Conservation (phyloP, 2,888 invertebrate species). For the Nebria salina region DNA sequence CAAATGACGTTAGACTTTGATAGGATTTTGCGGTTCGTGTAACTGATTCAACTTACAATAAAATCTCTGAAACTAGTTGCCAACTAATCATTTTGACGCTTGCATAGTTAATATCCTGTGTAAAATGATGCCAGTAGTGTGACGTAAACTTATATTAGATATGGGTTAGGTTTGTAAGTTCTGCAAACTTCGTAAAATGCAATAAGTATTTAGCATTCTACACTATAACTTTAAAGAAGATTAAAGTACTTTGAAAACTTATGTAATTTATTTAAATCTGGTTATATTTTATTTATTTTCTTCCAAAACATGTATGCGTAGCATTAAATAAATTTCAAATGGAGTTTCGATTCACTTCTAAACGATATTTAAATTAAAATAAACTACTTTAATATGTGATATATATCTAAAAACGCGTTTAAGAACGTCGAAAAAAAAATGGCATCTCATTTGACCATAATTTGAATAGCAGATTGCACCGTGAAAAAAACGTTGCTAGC, state of each 20-base stretch:
- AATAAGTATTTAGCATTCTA: neutral
- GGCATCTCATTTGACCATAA: no score
- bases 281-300: no score
- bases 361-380: no score
- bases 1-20: neutral
- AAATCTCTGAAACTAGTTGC: neutral
- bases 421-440: no score
- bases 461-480: no score
- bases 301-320: no score
- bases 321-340: no score
- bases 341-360: no score
- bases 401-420: no score
- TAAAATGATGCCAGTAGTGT: neutral
- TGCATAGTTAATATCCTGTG: slow-evolving; percentile 5
- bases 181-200: neutral
- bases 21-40: neutral
- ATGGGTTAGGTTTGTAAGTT: neutral
- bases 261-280: neutral
- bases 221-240: neutral
- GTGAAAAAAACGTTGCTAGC: no score
- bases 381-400: no score
- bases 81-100: neutral
- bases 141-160: neutral
- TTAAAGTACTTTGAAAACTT: neutral
- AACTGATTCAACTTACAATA: neutral